Evolutionary conservation across 2,113 vertebrate species (phyloP).

Genomic region (Odobenus rosmarus): DNA sequence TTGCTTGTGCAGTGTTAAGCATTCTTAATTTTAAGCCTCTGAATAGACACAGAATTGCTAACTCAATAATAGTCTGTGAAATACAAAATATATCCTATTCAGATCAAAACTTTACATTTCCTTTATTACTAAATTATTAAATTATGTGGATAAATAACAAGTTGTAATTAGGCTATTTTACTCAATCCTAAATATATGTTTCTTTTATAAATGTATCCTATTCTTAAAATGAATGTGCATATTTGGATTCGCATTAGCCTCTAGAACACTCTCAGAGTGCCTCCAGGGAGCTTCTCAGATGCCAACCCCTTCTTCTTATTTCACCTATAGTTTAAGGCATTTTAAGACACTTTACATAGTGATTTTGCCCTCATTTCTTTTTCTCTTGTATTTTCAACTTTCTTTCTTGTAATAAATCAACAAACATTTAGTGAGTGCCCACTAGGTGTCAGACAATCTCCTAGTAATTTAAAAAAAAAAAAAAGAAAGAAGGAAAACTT

Average conservation of each 20-base stretch:
- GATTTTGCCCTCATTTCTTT: neutral
- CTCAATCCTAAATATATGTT: neutral
- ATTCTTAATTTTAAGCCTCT: neutral
- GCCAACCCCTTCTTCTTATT: fast-evolving
- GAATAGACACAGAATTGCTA: neutral
- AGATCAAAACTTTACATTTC: neutral
- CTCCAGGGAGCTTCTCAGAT: neutral
- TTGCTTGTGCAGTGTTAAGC: neutral
- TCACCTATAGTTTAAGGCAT: neutral
- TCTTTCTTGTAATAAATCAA: neutral
- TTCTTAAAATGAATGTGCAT: neutral
- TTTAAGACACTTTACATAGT: neutral
- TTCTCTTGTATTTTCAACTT: neutral
- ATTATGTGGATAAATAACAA: neutral
- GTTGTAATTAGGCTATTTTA: neutral
- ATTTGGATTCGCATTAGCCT: neutral
- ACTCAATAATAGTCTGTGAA: neutral
- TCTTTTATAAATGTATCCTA: neutral
- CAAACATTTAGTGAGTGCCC: conserved; percentile 58
- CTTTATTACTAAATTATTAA: neutral
- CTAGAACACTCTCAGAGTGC: neutral
- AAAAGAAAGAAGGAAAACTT: neutral
- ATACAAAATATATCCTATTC: neutral
- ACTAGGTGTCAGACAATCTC: conserved; percentile 77
- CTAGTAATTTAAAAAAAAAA: conserved; percentile 3